These are phyloP conservation scores for Ascaphus truei DNA, from an alignment of 2,113 vertebrate genomes.

Conservation along the genomic window DNA sequence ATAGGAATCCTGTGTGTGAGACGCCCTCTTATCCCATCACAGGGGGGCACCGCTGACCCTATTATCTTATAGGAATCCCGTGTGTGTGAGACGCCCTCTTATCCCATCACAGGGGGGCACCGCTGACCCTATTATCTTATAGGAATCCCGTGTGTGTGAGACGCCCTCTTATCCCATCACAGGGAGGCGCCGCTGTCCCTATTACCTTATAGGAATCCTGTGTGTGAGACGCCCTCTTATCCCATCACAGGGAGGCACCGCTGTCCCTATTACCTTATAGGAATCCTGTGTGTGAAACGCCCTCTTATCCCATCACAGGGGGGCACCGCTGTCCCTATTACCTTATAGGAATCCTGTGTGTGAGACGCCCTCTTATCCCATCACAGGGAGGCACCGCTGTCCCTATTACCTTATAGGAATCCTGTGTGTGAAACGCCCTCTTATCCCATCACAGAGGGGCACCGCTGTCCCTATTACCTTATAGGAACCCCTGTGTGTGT, in stretches of 20 bases:
- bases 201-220: background rate
- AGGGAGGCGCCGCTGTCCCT: constrained; percentile 9
- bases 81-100: background rate
- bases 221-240: background rate
- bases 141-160: background rate
- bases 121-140: background rate
- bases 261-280: background rate
- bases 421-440: background rate
- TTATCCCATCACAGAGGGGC: constrained; percentile 13
- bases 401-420: background rate
- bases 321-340: background rate
- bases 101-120: constrained; percentile 7
- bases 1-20: background rate
- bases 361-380: background rate
- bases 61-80: background rate
- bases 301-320: constrained; percentile 18
- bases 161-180: background rate
- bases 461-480: background rate
- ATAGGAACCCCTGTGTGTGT: background rate
- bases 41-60: constrained; percentile 6
- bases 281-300: background rate
- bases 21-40: background rate
- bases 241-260: constrained; percentile 4
- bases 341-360: background rate
- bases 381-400: constrained; percentile 6